A percentile compares a stretch with the other conserved stretches of the same genome.
phyloP scores from a whole-genome alignment of 2,888 invertebrate genomes.

The Epinotia bilunana region DNA sequence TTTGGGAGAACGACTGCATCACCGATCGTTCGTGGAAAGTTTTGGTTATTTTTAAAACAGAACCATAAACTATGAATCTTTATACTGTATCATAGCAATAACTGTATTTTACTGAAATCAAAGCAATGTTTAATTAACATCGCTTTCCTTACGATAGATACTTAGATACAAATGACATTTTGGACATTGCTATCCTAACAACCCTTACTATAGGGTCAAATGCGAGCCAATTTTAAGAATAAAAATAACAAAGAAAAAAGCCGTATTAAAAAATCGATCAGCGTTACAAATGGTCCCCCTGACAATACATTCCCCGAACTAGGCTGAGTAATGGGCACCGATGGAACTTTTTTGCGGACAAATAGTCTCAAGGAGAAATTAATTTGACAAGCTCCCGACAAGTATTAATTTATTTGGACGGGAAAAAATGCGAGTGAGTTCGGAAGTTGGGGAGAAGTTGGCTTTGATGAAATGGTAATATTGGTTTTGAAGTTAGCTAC shows the following conservation, averaged over 20 bases:
- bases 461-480: slow-evolving; percentile 23
- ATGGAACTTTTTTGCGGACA: slow-evolving; percentile 81
- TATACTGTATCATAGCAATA: too few species aligned
- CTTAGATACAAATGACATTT: too few species aligned
- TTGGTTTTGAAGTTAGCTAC: slow-evolving; percentile 8
- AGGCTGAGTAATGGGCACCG: slow-evolving; percentile 76
- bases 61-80: too few species aligned
- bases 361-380: slow-evolving; percentile 83
- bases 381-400: slow-evolving; percentile 83
- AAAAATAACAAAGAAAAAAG: slow-evolving; percentile 27
- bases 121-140: too few species aligned
- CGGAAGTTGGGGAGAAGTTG: slow-evolving; percentile 51
- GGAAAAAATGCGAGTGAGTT: slow-evolving; percentile 75
- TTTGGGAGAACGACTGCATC: too few species aligned
- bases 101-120: too few species aligned
- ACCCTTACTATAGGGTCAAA: slow-evolving; percentile 14
- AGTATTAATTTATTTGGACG: slow-evolving; percentile 82
- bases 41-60: too few species aligned
- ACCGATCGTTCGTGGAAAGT: too few species aligned
- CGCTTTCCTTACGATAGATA: too few species aligned
- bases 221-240: slow-evolving; percentile 4
- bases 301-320: slow-evolving; percentile 48
- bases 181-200: not conserved
- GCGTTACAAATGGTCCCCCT: slow-evolving; percentile 34
- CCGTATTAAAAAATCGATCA: slow-evolving; percentile 39